Base-by-base conservation (phyloP, 30 jellyfish, hydroid and myxozoan species). In the Pseudorhiza aurosa region DNA sequence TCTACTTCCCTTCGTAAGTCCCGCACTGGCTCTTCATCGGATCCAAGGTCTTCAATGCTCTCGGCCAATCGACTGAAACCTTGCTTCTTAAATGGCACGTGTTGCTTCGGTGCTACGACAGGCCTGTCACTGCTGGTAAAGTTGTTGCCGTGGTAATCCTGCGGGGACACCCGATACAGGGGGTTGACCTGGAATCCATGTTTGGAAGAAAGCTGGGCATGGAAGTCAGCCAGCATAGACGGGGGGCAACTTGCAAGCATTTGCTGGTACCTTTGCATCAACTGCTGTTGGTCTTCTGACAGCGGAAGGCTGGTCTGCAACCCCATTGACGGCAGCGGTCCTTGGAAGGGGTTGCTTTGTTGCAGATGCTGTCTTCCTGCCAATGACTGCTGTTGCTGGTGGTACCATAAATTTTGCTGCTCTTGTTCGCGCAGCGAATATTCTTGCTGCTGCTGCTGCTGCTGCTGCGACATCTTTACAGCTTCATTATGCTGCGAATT, bases 1-100 rank as follows among this genome's bases (percentile, higher is more conserved):
- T 80, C 91, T 12, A 58, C 55, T 11, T 80, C 91, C 51, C 46
- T 67, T 29, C 67, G 33, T 11, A 80, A 15, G 65, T 80, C 91
- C 71, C 91, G 32, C 32, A 64, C 91, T 0, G 91, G 58, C 47
- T 80, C 91, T 18, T 80, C 91, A 25, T 65, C 91, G 15, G 91
- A 64, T 2, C 91, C 91, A 64, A 80, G 45, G 56, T 80, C 91
- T 8, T 80, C 75, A 1, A 39, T 3, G 62, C 84, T 80, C 21
- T 56, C 70, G 19, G 69, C 56, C 58, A 33, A 8, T 33, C 39
- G 2, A 22, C 26, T 32, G 39, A 36, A 8, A 39, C 4, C 5
- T 11, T 4, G 53, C 53, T 43, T 14, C 58, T 28, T 6, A 4
- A 17, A 11, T 6, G 70, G 18, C 18, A 9, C 55, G 4, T 55